phyloP scores from a whole-genome alignment of 2,888 invertebrate species.

The Drosophila engyochracea region DNA sequence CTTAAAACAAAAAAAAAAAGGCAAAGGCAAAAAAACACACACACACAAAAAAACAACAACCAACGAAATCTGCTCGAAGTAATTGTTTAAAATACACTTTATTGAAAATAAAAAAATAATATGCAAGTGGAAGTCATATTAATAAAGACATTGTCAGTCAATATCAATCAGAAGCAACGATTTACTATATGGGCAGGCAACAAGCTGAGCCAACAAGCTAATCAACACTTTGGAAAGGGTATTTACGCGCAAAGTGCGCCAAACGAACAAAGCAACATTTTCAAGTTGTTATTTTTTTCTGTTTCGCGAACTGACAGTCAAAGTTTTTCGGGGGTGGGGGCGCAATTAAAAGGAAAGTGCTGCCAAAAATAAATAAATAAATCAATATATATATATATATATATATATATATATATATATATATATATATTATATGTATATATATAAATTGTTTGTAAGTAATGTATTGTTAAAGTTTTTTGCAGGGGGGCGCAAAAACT shows the following conservation, averaged over 20 bases:
- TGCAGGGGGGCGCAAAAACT: slow-evolving; percentile 30
- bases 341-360: slow-evolving; percentile 58
- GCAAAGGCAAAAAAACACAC: not conserved
- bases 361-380: slow-evolving; percentile 25
- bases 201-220: not conserved
- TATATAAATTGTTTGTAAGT: slow-evolving; percentile 10
- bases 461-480: slow-evolving; percentile 14
- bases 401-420: slow-evolving; percentile 8
- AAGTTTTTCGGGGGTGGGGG: slow-evolving; percentile 24
- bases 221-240: not conserved
- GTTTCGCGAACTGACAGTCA: slow-evolving; percentile 12
- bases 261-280: slow-evolving; percentile 14
- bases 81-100: not conserved
- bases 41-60: no score
- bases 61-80: not conserved
- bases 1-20: not conserved
- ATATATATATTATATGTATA: slow-evolving; percentile 2
- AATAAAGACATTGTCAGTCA: not conserved
- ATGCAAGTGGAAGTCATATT: not conserved
- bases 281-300: slow-evolving; percentile 10
- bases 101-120: not conserved
- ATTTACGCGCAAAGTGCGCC: slow-evolving; percentile 14
- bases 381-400: slow-evolving; percentile 1
- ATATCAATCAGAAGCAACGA: not conserved
- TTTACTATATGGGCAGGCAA: not conserved